Conservation (phyloP, 2,113 vertebrate genomes). For the Jaculus jaculus region DNA sequence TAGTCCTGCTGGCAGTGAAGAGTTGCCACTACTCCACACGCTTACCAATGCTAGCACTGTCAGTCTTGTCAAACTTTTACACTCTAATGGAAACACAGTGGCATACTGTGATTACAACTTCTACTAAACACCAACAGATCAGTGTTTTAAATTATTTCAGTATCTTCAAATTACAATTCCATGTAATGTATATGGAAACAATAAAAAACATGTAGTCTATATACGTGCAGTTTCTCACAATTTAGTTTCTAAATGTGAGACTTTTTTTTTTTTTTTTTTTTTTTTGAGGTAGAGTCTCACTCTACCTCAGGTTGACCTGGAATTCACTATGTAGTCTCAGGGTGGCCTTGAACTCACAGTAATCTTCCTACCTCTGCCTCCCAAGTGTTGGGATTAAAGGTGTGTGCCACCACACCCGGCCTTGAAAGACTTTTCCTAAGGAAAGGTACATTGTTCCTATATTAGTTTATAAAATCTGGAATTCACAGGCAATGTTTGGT, state of each 20-base stretch:
- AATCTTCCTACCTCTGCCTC: too few species aligned
- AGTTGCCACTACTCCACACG: not conserved
- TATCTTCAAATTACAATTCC: constrained; percentile 53
- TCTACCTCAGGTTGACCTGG: too few species aligned
- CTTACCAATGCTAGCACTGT: not conserved
- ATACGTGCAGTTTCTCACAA: not conserved
- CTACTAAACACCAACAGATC: constrained; percentile 24
- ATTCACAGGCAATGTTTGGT: not conserved
- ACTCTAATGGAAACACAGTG: not conserved
- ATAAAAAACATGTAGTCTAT: not conserved
- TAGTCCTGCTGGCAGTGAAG: not conserved
- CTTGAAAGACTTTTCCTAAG: not conserved
- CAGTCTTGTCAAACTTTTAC: constrained; percentile 21
- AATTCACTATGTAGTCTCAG: too few species aligned
- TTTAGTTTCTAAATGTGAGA: not conserved
- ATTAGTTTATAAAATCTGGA: not conserved
- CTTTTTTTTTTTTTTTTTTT: too few species aligned
- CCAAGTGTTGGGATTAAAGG: too few species aligned
- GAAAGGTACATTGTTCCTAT: not conserved
- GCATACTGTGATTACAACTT: constrained; percentile 39
- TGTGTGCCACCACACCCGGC: too few species aligned
- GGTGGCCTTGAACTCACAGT: too few species aligned
- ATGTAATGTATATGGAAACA: constrained; percentile 36
- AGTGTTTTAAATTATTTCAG: constrained; percentile 47
- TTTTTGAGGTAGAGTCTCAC: too few species aligned